phyloP scores from a whole-genome alignment of 2,888 invertebrate genomes.

The Rhorus exstirpatorius region DNA sequence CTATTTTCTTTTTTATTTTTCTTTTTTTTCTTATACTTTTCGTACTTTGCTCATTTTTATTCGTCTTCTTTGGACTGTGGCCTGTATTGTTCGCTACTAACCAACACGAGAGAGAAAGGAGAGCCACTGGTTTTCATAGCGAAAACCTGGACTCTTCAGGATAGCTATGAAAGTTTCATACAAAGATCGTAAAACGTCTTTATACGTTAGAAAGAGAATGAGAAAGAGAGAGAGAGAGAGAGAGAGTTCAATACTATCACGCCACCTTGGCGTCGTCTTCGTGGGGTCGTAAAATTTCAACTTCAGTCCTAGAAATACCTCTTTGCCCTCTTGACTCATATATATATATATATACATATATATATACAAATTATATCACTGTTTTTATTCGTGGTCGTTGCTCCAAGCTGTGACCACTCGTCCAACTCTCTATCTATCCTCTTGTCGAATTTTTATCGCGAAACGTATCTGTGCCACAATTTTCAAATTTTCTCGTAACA shows the following conservation, averaged over 20 bases:
- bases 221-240: conserved; percentile 22
- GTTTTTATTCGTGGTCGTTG: conserved; percentile 42
- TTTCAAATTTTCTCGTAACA: conserved; percentile 39
- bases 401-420: conserved; percentile 47
- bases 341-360: conserved; percentile 24
- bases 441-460: conserved; percentile 43
- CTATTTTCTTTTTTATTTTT: conserved; percentile 19
- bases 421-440: conserved; percentile 40
- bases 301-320: conserved; percentile 57
- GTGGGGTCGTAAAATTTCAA: conserved; percentile 70
- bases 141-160: conserved; percentile 40
- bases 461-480: conserved; percentile 13
- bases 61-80: conserved; percentile 36
- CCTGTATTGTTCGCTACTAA: conserved; percentile 36
- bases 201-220: conserved; percentile 64
- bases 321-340: conserved; percentile 30
- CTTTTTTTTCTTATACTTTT: conserved; percentile 10
- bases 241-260: not conserved
- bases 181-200: conserved; percentile 78
- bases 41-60: conserved; percentile 40
- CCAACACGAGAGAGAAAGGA: conserved; percentile 22
- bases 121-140: conserved; percentile 54
- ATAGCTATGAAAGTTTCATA: conserved; percentile 78
- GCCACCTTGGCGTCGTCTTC: conserved; percentile 41
- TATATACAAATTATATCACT: conserved; percentile 29